These are phyloP conservation scores for Todus mexicanus DNA, from an alignment of 2,797 vertebrate genomes.

Conservation along the genomic window DNA sequence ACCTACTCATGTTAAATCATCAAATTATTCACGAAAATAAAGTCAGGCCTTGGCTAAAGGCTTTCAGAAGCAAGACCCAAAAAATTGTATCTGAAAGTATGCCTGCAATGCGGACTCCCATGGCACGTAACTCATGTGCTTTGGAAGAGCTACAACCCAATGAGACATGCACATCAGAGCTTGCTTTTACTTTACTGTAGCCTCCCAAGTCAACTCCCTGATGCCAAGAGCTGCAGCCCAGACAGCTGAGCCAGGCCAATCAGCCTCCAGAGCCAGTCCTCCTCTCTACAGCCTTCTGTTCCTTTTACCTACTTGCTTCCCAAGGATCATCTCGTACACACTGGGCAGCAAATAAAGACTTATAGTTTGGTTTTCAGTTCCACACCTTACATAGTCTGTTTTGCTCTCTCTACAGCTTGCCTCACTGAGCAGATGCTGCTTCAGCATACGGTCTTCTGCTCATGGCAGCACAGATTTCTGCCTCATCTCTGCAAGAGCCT, in stretches of 20 bases:
- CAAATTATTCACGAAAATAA: conserved; percentile 32
- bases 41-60: background rate
- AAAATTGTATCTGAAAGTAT: background rate
- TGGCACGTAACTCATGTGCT: accelerated
- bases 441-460: accelerated
- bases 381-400: background rate
- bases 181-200: background rate
- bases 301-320: background rate
- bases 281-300: background rate
- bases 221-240: background rate
- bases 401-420: background rate
- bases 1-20: background rate
- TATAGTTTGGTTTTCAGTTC: background rate
- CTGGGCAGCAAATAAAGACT: background rate
- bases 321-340: background rate
- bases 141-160: background rate
- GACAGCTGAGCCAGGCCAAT: accelerated
- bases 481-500: background rate
- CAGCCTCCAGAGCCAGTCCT: background rate
- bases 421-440: background rate
- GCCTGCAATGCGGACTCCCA: background rate
- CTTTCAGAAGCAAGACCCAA: background rate
- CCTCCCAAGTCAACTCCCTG: background rate
- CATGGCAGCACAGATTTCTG: background rate
- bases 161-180: background rate